phyloP scores from a whole-genome alignment of 92 coral and sea anemone species.

The Epizoanthus illoricatus region DNA sequence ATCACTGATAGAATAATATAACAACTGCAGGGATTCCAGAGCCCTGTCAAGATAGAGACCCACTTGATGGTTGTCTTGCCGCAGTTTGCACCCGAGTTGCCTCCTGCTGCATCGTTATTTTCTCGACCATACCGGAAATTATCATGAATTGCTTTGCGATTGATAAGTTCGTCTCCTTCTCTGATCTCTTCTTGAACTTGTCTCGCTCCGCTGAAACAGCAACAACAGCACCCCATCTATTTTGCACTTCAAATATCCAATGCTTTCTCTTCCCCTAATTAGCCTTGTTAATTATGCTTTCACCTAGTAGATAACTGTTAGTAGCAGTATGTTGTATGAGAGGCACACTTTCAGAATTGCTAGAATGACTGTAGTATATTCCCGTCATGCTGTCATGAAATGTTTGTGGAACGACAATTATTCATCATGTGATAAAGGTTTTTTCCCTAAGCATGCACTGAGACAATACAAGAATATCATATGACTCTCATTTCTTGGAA shows the following conservation, averaged over 20 bases:
- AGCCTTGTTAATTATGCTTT: not conserved
- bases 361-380: no score
- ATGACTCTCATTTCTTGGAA: no score
- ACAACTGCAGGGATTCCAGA: slow-evolving; percentile 61
- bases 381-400: no score
- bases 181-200: not conserved
- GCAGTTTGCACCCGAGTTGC: not conserved
- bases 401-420: no score
- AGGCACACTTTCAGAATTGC: no score
- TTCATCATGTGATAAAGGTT: no score
- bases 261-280: not conserved
- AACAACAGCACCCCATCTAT: not conserved
- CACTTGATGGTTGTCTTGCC: slow-evolving; percentile 35
- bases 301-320: not conserved
- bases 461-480: no score
- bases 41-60: slow-evolving; percentile 47
- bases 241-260: not conserved
- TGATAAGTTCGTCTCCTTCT: slow-evolving; percentile 4
- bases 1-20: slow-evolving; percentile 44
- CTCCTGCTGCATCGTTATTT: not conserved
- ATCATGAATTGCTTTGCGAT: slow-evolving; percentile 12
- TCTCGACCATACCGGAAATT: slow-evolving; percentile 30
- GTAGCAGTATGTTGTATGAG: no score
- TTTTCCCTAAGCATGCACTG: no score
- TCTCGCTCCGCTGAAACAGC: not conserved